A percentile compares a stretch with the other conserved stretches of the same genome.
These are phyloP conservation scores for Thunnus thynnus DNA, from an alignment of 2,113 vertebrate species.

Conservation along the genomic window DNA sequence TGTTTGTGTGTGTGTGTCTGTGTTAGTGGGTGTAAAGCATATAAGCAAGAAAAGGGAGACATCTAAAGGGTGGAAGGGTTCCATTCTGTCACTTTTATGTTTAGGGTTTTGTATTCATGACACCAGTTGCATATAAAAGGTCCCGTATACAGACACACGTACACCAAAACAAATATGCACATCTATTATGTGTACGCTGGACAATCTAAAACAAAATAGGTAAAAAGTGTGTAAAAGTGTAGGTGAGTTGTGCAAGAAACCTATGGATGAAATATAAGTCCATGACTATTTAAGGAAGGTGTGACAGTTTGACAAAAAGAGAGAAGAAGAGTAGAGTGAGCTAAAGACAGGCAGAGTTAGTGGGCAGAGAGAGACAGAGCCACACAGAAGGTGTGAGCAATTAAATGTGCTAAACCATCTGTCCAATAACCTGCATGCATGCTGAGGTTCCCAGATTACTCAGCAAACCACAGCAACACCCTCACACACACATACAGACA, in stretches of 20 bases:
- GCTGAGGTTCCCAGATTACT: conserved; percentile 91
- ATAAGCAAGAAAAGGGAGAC: conserved; percentile 75
- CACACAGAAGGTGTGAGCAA: conserved; percentile 94
- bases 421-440: conserved; percentile 92
- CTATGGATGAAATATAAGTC: neutral
- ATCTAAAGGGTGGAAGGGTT: conserved; percentile 18
- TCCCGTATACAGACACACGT: neutral
- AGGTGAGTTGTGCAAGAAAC: neutral
- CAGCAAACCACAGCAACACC: conserved; percentile 87
- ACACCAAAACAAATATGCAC: no score
- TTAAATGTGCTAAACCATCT: conserved; percentile 95
- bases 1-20: neutral
- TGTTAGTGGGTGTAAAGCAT: conserved; percentile 31
- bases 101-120: neutral
- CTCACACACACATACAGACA: conserved; percentile 12
- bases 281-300: conserved; percentile 13
- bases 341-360: conserved; percentile 37
- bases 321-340: conserved; percentile 5
- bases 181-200: no score
- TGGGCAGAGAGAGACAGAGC: conserved; percentile 66
- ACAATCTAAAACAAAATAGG: no score
- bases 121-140: neutral
- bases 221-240: neutral
- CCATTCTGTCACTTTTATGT: neutral
- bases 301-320: conserved; percentile 10